A percentile compares a stretch with the other conserved stretches of the same genome.
Conservation (phyloP, 2,888 invertebrate species). For the Tenthredo distinguenda region DNA sequence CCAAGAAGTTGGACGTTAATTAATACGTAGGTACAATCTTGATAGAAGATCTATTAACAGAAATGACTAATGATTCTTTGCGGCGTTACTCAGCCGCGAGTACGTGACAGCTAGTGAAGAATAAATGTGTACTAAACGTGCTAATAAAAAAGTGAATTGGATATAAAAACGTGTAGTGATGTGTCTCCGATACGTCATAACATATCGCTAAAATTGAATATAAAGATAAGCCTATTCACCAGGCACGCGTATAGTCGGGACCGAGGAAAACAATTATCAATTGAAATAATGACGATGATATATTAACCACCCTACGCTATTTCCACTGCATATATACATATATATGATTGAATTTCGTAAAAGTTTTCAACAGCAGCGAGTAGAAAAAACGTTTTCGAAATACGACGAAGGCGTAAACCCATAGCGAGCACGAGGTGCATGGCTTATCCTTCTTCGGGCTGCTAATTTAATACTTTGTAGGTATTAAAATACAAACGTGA, state of each 20-base stretch:
- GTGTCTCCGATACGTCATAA: constrained; percentile 32
- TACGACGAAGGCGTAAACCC: neutral
- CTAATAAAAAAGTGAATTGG: neutral
- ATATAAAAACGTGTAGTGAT: neutral
- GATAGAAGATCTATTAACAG: constrained; percentile 42
- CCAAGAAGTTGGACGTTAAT: constrained; percentile 33
- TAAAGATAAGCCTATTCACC: neutral
- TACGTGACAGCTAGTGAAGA: neutral
- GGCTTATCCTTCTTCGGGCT: neutral
- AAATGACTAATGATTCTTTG: constrained; percentile 41
- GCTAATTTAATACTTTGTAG: constrained; percentile 45
- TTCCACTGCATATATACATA: neutral
- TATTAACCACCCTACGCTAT: neutral
- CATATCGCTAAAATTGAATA: constrained; percentile 37
- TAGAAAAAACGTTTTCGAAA: constrained; percentile 2
- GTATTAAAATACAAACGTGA: constrained; percentile 48
- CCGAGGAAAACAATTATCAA: constrained; percentile 23
- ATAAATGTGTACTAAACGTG: constrained; percentile 27
- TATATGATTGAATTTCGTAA: neutral
- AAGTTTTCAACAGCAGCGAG: neutral
- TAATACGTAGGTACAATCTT: constrained; percentile 42
- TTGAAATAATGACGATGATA: constrained; percentile 11
- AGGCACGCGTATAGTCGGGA: neutral
- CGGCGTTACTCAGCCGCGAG: constrained; percentile 16
- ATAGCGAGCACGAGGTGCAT: neutral